Base-by-base conservation (phyloP, 2,113 vertebrate genomes). In the Urocitellus parryii region DNA sequence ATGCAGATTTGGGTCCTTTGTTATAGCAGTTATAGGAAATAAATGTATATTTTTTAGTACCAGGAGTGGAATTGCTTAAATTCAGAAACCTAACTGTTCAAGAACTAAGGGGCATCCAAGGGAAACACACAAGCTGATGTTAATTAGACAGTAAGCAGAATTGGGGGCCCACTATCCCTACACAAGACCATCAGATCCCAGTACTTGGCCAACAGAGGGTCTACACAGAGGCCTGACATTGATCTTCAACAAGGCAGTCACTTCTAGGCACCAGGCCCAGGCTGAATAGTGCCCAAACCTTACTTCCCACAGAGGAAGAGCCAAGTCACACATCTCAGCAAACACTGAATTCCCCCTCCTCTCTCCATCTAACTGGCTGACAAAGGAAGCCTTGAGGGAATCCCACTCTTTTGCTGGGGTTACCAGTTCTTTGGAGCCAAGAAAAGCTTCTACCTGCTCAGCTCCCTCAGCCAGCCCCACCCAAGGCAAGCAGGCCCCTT, bases 131-230 rank as follows among this genome's bases (percentile, higher is more conserved):
- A 29, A 48, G 27, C 94, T 61, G 24, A 42, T 72, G 18, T 42
- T 87, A 25, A 3, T 74, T 14, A 65, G 27, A 79, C 29, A 3
- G 27, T 80, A 25, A 86, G 20, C 37, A 96, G 63, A 82, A 51
- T 61, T 42, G 7, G 22, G 37, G 5, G 22, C 51, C 11, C 4
- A 63, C 0, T 3, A 4, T 1, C 82, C 39, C 48, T 37, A 53
- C 5, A 4, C 63, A 42, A 56, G 56, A 39, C 16, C 53, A 58
- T 32, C 12, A 39, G 53, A 25, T 14, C 18, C 53, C 65, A 16
- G 4, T 37, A 4, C 48, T 4, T 45, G 12, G 51, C n/a, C 34
- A 63, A 37, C 1, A 0, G 0, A 20, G 1, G 16, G 1, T 53
- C 81, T 45, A 17, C 42, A 13, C 13, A 3, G 58, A 89, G n/a